phyloP scores from a whole-genome alignment of 2,888 invertebrate genomes.

The Ctena decussata region DNA sequence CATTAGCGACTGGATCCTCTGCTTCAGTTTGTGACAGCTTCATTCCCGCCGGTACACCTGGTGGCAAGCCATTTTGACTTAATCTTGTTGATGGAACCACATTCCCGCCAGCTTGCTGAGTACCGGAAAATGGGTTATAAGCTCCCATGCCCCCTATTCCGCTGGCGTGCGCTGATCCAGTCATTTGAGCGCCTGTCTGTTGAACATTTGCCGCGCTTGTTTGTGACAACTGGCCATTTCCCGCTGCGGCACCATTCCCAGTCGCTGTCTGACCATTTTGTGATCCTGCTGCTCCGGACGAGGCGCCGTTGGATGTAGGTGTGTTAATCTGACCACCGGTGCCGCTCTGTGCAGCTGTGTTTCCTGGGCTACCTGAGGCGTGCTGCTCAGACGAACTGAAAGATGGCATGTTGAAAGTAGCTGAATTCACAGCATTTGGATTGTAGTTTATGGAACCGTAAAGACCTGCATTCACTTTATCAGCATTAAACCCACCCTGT shows the following conservation, averaged over 20 bases:
- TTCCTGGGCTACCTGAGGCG: background rate
- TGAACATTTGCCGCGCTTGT: background rate
- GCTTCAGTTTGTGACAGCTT: constrained; percentile 24
- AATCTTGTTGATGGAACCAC: background rate
- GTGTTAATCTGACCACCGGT: background rate
- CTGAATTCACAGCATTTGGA: constrained; percentile 37
- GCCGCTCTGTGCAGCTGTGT: background rate
- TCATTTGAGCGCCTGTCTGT: background rate
- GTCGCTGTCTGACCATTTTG: background rate
- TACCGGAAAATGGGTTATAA: background rate
- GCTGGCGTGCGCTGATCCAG: background rate
- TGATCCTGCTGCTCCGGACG: background rate
- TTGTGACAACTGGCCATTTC: background rate
- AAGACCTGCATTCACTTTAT: constrained; percentile 44
- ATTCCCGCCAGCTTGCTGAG: background rate
- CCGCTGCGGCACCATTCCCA: background rate
- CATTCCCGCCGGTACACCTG: constrained; percentile 21
- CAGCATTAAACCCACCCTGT: constrained; percentile 39
- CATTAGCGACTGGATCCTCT: constrained; percentile 6
- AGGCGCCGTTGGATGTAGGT: background rate
- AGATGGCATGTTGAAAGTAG: constrained; percentile 2
- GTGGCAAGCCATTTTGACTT: constrained; percentile 8
- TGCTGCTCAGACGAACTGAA: background rate
- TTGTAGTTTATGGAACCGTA: constrained; percentile 42
- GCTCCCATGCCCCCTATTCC: background rate